A percentile compares a stretch with the other conserved stretches of the same genome.
phyloP scores from a whole-genome alignment of 2,113 vertebrate genomes.

The Sturnus vulgaris region DNA sequence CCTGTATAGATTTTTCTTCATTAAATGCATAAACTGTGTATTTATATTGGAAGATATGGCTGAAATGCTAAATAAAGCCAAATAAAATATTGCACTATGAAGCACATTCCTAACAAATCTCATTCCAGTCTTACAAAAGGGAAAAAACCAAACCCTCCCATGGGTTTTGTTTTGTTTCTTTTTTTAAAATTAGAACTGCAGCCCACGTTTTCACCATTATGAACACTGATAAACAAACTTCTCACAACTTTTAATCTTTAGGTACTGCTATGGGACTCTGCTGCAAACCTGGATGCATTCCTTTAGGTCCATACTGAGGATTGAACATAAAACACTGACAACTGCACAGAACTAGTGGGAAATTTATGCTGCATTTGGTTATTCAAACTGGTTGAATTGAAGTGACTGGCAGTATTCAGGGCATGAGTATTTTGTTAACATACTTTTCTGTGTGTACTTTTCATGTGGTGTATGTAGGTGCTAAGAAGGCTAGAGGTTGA shows the following conservation, averaged over 20 bases:
- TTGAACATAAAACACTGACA: background rate
- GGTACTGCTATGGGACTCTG: background rate
- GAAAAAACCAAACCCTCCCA: background rate
- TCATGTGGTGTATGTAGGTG: background rate
- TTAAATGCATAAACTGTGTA: background rate
- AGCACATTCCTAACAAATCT: background rate
- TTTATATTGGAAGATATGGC: background rate
- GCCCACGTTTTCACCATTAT: background rate
- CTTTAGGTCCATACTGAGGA: background rate
- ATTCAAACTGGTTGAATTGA: background rate
- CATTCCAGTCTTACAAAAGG: background rate
- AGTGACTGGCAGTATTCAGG: background rate
- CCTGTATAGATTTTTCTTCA: background rate
- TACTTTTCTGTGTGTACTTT: background rate
- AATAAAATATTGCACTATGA: background rate
- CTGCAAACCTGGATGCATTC: background rate
- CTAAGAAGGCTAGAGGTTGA: background rate
- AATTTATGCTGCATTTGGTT: background rate
- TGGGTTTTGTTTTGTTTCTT: background rate
- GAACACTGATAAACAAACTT: slow-evolving; percentile 8
- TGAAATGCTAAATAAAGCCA: background rate
- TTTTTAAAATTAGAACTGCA: background rate
- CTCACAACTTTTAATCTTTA: background rate
- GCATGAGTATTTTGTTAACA: background rate
- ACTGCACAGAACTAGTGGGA: background rate